Percentiles rank a stretch among this genome's conserved stretches.
phyloP scores from a whole-genome alignment of 2,797 vertebrate species.

The Coluber constrictor region DNA sequence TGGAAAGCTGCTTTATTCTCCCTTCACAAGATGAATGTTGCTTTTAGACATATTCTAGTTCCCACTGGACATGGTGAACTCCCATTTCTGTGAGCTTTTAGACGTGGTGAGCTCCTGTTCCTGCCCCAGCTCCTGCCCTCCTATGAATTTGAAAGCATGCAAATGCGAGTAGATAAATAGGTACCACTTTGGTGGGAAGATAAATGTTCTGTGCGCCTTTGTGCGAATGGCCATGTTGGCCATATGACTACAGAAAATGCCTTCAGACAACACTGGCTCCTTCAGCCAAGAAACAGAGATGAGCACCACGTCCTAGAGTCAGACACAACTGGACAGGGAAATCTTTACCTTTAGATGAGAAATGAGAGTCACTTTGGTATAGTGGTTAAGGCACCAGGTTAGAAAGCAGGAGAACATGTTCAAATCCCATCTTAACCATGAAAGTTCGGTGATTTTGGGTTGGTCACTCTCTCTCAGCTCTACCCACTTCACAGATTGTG shows the following conservation, averaged over 20 bases:
- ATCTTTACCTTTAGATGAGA: neutral
- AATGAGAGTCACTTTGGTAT: neutral
- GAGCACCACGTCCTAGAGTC: accelerated
- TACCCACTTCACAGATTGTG: neutral
- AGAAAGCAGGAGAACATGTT: neutral
- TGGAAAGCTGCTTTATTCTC: neutral
- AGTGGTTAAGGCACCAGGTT: neutral
- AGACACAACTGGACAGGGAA: neutral
- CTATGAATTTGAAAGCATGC: neutral
- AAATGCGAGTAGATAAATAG: neutral
- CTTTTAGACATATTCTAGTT: neutral
- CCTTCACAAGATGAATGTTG: neutral
- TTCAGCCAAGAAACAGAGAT: neutral
- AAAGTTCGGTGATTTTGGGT: neutral
- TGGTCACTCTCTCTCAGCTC: neutral
- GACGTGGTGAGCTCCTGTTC: neutral
- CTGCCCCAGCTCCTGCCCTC: neutral
- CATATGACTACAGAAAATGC: neutral
- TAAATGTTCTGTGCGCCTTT: neutral
- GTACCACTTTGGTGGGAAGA: neutral
- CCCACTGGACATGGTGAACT: neutral
- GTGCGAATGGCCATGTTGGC: neutral
- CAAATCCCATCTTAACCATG: neutral
- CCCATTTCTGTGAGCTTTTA: neutral
- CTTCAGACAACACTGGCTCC: neutral